Percentiles rank a stretch among this genome's conserved stretches.
phyloP scores from a whole-genome alignment of 2,888 invertebrate genomes.

The Drosophila rubida region DNA sequence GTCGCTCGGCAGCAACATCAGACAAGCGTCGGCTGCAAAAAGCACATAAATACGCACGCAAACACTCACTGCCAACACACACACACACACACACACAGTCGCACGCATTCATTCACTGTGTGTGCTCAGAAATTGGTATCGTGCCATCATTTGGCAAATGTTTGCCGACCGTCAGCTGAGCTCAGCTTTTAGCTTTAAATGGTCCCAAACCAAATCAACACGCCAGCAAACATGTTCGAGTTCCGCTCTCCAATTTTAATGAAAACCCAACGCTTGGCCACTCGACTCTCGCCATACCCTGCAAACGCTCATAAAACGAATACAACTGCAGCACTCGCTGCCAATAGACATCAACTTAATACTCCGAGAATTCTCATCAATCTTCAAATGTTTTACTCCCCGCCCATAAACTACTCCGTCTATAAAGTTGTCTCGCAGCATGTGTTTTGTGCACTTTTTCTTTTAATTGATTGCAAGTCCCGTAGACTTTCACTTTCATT shows the following conservation, averaged over 20 bases:
- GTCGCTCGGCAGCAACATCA: constrained; percentile 35
- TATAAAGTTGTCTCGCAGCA: no score
- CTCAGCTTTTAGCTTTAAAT: constrained; percentile 61
- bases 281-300: constrained; percentile 2
- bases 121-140: constrained; percentile 47
- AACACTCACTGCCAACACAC: constrained; percentile 29
- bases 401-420: no score
- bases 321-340: no score
- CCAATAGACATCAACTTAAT: no score
- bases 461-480: no score
- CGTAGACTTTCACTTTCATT: no score
- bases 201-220: constrained; percentile 38
- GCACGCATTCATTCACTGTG: constrained; percentile 18
- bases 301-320: background rate
- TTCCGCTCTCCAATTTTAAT: constrained; percentile 23
- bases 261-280: background rate
- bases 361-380: no score
- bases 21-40: constrained; percentile 22
- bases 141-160: constrained; percentile 59
- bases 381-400: no score
- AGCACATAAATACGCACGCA: constrained; percentile 50
- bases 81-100: constrained; percentile 11
- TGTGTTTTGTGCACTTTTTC: no score
- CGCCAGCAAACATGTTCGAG: constrained; percentile 23
- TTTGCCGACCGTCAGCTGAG: constrained; percentile 58